Evolutionary conservation across 2,113 vertebrate genomes (phyloP).

Genomic region (Eurystomus gularis): DNA sequence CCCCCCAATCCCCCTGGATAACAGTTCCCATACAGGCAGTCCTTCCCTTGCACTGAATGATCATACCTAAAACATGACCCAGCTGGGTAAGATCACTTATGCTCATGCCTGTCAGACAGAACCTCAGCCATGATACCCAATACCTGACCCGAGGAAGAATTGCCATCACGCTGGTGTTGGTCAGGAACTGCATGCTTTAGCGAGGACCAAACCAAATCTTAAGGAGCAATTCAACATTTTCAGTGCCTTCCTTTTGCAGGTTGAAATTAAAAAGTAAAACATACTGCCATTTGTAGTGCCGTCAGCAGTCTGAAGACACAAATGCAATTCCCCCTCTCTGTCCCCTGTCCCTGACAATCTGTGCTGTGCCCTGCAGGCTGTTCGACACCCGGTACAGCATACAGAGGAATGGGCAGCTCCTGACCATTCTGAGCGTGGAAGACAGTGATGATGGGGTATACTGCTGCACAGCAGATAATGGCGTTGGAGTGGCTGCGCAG

Average conservation of each 20-base stretch:
- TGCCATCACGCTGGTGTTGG: neutral
- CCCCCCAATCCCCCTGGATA: no score
- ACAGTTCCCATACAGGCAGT: neutral
- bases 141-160: neutral
- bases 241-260: neutral
- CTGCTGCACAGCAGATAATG: conserved; percentile 90
- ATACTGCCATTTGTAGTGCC: neutral
- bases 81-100: neutral
- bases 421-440: conserved; percentile 88
- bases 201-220: neutral
- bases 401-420: conserved; percentile 89
- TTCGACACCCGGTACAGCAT: conserved; percentile 90
- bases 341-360: rapidly evolving
- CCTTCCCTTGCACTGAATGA: neutral
- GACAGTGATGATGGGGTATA: conserved; percentile 93
- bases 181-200: neutral
- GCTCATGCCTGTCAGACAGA: neutral
- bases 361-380: conserved; percentile 74
- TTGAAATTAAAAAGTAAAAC: neutral
- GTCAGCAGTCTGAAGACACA: neutral
- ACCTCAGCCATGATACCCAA: neutral
- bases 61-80: neutral
- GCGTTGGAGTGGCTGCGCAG: conserved; percentile 85
- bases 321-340: neutral
- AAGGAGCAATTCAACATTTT: neutral